phyloP scores from a whole-genome alignment of 2,113 vertebrate species.

The Phyllostomus hastatus region DNA sequence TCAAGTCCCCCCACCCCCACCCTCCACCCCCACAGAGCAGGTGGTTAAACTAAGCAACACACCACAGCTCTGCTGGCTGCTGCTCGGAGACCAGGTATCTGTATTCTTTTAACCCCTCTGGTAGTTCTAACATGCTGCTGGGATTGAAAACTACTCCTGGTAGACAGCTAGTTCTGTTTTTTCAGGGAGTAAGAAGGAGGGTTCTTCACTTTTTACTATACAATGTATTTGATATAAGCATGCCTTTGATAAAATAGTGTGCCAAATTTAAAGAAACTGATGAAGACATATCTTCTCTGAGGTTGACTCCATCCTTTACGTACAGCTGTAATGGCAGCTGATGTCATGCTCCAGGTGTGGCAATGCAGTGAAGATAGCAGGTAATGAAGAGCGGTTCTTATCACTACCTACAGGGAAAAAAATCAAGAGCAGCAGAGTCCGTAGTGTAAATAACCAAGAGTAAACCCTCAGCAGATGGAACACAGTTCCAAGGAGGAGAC shows the following conservation, averaged over 20 bases:
- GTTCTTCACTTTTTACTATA: neutral
- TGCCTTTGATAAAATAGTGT: neutral
- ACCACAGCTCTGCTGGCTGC: too few species aligned
- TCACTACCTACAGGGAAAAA: neutral
- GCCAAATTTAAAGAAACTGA: neutral
- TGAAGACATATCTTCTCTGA: neutral
- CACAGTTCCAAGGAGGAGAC: neutral
- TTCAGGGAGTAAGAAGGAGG: neutral
- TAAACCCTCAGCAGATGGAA: neutral
- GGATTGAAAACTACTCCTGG: neutral
- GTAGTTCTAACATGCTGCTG: neutral
- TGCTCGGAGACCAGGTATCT: neutral
- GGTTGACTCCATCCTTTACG: neutral
- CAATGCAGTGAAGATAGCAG: neutral
- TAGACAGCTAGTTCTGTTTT: neutral
- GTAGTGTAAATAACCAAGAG: neutral
- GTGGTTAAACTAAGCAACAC: neutral
- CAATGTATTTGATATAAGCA: neutral
- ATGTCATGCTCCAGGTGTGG: neutral
- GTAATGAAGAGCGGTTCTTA: neutral
- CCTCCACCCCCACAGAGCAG: neutral
- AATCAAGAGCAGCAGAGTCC: neutral
- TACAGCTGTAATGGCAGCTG: neutral
- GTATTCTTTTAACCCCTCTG: neutral
- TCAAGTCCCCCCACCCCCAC: fast-evolving